Conservation (phyloP, 2,113 vertebrate genomes). For the Mesitornis unicolor region DNA sequence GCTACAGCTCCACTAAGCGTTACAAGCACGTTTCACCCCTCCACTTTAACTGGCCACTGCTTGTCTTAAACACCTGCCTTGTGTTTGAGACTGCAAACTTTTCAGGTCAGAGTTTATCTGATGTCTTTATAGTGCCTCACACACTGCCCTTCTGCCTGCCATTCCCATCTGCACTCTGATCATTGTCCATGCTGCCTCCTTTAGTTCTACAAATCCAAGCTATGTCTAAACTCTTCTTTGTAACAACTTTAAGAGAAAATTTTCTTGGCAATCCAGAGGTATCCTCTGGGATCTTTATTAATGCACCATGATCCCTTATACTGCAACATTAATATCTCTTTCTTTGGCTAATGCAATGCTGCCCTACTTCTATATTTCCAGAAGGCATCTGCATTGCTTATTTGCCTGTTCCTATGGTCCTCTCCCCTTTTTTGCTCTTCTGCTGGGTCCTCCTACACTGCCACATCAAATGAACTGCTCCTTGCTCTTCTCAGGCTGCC, state of each 20-base stretch:
- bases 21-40: conserved; percentile 7
- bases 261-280: background rate
- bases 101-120: conserved; percentile 31
- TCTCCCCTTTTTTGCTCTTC: background rate
- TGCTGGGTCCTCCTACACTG: background rate
- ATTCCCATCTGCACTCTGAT: background rate
- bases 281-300: background rate
- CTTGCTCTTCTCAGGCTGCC: background rate
- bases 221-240: background rate
- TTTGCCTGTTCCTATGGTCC: background rate
- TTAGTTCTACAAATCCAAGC: background rate
- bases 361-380: background rate
- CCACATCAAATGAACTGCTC: background rate
- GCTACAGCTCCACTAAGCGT: conserved; percentile 23
- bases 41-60: conserved; percentile 1
- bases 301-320: background rate
- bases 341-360: background rate
- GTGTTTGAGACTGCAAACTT: background rate
- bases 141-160: rapidly evolving
- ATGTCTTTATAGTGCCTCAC: background rate
- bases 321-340: background rate
- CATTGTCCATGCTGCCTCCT: background rate
- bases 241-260: background rate
- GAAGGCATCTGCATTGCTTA: background rate
- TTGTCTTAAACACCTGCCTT: conserved; percentile 9